Conservation (phyloP, 2,113 vertebrate species). For the Trematomus loennbergii region DNA sequence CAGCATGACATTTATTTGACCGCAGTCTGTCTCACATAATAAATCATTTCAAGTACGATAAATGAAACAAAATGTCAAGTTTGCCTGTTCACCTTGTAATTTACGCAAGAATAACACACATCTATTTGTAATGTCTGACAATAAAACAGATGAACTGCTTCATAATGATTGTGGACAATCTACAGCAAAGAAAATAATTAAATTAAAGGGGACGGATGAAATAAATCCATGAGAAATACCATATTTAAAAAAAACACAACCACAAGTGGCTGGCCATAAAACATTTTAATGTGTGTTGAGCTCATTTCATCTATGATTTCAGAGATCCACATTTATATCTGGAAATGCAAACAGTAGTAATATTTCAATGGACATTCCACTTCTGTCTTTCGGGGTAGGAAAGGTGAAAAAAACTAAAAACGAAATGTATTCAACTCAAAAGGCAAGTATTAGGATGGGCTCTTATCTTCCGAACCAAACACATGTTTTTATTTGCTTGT, state of each 20-base stretch:
- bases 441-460: background rate
- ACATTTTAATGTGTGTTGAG: background rate
- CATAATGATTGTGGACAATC: too few relatives aligned
- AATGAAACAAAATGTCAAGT: background rate
- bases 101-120: background rate
- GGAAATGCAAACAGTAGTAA: background rate
- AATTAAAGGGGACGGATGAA: too few relatives aligned
- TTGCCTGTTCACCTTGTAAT: background rate
- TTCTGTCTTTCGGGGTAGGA: background rate
- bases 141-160: background rate
- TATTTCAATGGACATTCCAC: too few relatives aligned
- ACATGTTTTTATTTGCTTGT: too few relatives aligned
- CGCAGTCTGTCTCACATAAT: background rate
- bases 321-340: background rate
- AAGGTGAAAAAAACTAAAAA: background rate
- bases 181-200: too few relatives aligned
- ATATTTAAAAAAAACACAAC: too few relatives aligned
- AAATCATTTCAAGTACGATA: background rate
- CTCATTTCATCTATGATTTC: background rate
- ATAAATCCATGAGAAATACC: too few relatives aligned
- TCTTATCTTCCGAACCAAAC: background rate
- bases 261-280: too few relatives aligned
- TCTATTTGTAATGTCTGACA: background rate
- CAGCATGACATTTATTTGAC: background rate
- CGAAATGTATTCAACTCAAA: background rate